Conservation (phyloP, 2,888 invertebrate species). For the Smittia aterrima region DNA sequence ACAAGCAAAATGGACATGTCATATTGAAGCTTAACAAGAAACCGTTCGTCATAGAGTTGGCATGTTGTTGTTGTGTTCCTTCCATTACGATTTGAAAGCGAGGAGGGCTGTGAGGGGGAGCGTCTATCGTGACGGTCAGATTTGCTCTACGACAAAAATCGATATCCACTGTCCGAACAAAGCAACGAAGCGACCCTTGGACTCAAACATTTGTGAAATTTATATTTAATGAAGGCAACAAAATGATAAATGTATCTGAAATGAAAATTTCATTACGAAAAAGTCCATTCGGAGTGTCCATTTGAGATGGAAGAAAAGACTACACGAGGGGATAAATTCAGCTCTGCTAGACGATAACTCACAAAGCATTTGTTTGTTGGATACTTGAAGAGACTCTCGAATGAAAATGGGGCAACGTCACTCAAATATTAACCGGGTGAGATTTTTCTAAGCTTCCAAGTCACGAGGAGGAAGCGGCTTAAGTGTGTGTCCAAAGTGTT, state of each 20-base stretch:
- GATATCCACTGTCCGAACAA: neutral
- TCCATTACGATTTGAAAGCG: too few relatives aligned
- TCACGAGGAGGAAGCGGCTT: neutral
- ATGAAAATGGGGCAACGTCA: neutral
- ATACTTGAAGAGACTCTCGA: conserved; percentile 2
- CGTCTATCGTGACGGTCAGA: neutral
- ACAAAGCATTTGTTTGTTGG: neutral
- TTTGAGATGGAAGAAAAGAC: conserved; percentile 6
- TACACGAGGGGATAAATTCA: conserved; percentile 18
- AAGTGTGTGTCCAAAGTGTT: conserved; percentile 1
- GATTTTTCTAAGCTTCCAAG: neutral
- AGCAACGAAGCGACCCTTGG: conserved; percentile 4
- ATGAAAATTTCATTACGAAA: conserved; percentile 41
- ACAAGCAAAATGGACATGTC: conserved; percentile 40
- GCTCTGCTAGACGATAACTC: neutral
- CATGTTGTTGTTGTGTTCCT: too few relatives aligned
- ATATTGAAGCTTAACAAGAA: conserved; percentile 25
- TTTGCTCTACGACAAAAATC: conserved; percentile 2
- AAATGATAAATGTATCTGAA: conserved; percentile 40
- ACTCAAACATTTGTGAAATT: conserved; percentile 33
- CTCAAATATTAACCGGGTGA: conserved; percentile 10
- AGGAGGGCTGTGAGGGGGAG: too few relatives aligned
- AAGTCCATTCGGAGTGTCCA: conserved; percentile 6
- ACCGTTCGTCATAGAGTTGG: neutral
- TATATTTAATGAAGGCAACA: conserved; percentile 41